Base-by-base conservation (phyloP, 2,888 invertebrate genomes). In the Trilocha varians region DNA sequence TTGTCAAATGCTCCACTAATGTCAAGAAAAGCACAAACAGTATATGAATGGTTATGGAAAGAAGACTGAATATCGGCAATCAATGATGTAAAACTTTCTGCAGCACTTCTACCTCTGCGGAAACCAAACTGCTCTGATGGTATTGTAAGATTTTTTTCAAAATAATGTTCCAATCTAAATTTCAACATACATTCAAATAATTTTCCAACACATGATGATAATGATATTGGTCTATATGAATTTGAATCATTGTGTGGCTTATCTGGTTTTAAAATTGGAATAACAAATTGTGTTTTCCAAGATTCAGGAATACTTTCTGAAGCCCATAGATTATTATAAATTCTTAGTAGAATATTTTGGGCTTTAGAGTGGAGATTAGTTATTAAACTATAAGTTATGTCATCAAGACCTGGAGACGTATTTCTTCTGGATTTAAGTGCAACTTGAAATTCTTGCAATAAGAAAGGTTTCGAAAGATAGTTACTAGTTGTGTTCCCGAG, bases 111-210 rank as follows among this genome's bases (percentile, higher is more conserved):
- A 25, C 42, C 42, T 39, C 36, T 39, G 35, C 44, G 38, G 25
- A 44, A 42, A 14, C 41, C 44, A 39, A 39, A 38, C 32, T 44
- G 44, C 32, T 32, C 40, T 14, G 14, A 5, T n/a, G 16, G 36
- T 35, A 32, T 32, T 3, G 32, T 32, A 14, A 11, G 32, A 32
- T 32, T 13, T 11, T 2, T 14, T 34, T 40, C 34, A 13, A 11
- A 9, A 17, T 18, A 40, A 35, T 35, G 35, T 15, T 40, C 41
- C n/a, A 44, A 36, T 8, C 36, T 17, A 11, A 37, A 13, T 33
- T 41, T 41, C 3, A 46, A 16, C 39, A 46, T 44, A 33, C 39
- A 41, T 41, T 46, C 46, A 40, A 46, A 46, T 11, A 44, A 15
- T 41, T 46, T 46, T 16, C 41, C 41, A 2, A 46, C 33, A 35